These are phyloP conservation scores for Pyrgus malvae DNA, from an alignment of 2,888 invertebrate species.

Conservation along the genomic window DNA sequence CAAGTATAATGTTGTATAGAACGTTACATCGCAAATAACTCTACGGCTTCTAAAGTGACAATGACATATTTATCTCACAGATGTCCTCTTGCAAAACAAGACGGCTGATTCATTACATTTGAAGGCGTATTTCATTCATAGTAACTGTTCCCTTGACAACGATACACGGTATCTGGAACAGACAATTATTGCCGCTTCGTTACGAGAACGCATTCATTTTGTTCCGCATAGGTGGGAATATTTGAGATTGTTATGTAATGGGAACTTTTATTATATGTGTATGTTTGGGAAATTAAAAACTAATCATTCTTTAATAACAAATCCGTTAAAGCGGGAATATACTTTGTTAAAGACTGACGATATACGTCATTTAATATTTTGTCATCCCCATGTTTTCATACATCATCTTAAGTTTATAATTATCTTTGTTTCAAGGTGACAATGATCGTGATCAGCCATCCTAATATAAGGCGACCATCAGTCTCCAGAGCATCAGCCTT, in stretches of 20 bases:
- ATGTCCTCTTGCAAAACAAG: constrained; percentile 6
- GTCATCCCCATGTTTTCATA: no score
- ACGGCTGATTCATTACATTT: constrained; percentile 22
- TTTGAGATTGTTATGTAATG: not conserved
- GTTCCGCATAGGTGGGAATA: not conserved
- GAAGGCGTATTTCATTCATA: constrained; percentile 25
- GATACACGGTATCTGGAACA: constrained; percentile 13
- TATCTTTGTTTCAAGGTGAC: no score
- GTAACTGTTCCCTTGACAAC: constrained; percentile 20
- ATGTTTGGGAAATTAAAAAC: not conserved
- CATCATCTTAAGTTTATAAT: no score
- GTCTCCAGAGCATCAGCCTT: no score
- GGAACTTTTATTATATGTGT: not conserved
- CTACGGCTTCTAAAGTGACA: constrained; percentile 5
- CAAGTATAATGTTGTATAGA: no score
- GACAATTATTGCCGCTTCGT: constrained; percentile 21
- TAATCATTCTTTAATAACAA: not conserved
- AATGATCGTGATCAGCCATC: no score
- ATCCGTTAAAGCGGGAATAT: no score
- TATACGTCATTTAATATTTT: no score
- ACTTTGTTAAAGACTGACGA: no score
- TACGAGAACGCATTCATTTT: constrained; percentile 19
- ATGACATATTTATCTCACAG: constrained; percentile 4
- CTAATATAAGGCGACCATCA: no score
- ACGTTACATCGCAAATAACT: not conserved